Evolutionary conservation across 2,888 invertebrate genomes (phyloP), one percentile per base, ranked within the genome.

Genomic region (Hyalella azteca): DNA sequence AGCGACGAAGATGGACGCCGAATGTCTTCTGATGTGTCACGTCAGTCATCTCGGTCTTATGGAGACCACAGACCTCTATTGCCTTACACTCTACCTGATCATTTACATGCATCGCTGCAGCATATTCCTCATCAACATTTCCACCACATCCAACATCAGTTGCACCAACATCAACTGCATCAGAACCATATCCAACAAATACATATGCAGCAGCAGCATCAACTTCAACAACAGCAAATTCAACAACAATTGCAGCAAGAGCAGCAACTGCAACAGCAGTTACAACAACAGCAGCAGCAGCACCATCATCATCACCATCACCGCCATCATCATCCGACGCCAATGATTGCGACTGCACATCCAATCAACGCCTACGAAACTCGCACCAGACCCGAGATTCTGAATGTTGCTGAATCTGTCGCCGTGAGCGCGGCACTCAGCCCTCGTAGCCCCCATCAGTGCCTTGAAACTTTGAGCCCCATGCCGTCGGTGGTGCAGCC

Each of bases 61-160:
- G 93, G 93, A 19, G 94, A 94, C 87, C 93, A 93, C 86, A 90
- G 93, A 54, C 94, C 94, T n/a, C 88, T 94, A 86, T 93, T 94
- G 85, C 93, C 85, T 19, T 85, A 85, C 77, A 81, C 82, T 59
- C 59, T 83, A 19, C 78, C 84, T 2, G 81, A 83, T 45, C 81
- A 78, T 19, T 80, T 80, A 60, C 40, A 79, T 50, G 40, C 75
- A 48, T 48, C 60, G 41, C 66, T 79, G 13, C 79, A 80, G 75
- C 83, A 81, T 49, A 78, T 49, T n/a, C 50, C 78, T 26, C 78
- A 83, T 48, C 82, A 80, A 48, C 82, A 81, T 26, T 66, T 83
- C 76, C 81, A 83, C 26, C 77, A 73, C 22, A 79, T 79, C 60
- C 50, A 78, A 11, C 81, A 80, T 40, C 81, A 80, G 41, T 36